phyloP scores from a whole-genome alignment of 1,140 invertebrate genomes.

The Drosophila varians region DNA sequence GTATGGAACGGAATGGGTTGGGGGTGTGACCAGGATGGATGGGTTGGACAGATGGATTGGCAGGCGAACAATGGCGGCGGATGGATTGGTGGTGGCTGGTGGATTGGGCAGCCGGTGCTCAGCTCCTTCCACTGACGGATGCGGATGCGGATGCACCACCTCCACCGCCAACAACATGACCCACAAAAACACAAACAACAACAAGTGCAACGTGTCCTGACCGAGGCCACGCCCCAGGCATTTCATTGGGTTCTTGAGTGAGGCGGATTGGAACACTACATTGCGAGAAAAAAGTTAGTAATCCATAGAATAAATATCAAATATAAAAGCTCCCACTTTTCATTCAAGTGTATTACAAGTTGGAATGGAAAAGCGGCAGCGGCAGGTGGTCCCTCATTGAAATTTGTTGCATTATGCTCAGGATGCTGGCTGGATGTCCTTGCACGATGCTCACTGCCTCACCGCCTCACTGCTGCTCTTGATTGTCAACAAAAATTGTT shows the following conservation, averaged over 20 bases:
- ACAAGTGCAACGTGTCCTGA: constrained; percentile 58
- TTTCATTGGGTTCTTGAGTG: constrained; percentile 41
- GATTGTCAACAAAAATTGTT: constrained; percentile 79
- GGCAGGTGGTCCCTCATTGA: constrained; percentile 68
- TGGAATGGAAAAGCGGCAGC: constrained; percentile 4
- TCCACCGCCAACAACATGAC: constrained; percentile 26
- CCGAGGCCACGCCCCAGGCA: constrained; percentile 68
- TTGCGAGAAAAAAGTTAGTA: neutral
- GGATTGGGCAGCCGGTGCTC: constrained; percentile 33
- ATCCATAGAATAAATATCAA: neutral
- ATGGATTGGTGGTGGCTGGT: constrained; percentile 9
- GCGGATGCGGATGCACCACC: constrained; percentile 51
- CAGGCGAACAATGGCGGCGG: constrained; percentile 10
- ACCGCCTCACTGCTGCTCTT: constrained; percentile 47
- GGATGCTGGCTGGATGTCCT: constrained; percentile 60
- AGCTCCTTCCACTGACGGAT: constrained; percentile 59
- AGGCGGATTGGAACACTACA: constrained; percentile 5
- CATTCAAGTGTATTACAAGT: neutral
- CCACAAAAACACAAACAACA: constrained; percentile 40
- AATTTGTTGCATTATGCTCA: constrained; percentile 76
- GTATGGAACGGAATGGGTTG: neutral
- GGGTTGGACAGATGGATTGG: constrained; percentile 35
- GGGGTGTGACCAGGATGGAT: constrained; percentile 2
- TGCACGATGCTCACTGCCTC: constrained; percentile 47
- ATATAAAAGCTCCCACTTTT: neutral